Conservation (phyloP, 2,113 vertebrate species). For the Athene noctua region DNA sequence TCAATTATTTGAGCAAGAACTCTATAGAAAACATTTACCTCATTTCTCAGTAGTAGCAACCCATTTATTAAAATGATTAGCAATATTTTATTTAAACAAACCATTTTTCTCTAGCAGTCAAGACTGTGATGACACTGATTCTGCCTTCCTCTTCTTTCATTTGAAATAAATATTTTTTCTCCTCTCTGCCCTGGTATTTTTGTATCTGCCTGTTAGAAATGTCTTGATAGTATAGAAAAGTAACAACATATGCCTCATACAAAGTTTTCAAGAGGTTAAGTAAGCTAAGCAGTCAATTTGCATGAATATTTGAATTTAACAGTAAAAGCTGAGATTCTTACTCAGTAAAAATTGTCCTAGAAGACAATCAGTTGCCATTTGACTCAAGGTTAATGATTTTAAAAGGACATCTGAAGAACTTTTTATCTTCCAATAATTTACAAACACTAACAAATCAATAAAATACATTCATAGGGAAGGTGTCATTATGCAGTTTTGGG, state of each 20-base stretch:
- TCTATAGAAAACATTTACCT: background rate
- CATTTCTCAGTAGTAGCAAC: background rate
- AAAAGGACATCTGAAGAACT: background rate
- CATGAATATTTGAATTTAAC: background rate
- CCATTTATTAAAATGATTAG: background rate
- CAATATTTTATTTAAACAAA: background rate
- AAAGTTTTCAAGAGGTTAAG: background rate
- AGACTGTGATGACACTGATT: background rate
- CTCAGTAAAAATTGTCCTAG: background rate
- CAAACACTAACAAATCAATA: background rate
- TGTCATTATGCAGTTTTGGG: background rate
- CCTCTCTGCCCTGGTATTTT: background rate
- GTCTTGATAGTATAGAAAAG: background rate
- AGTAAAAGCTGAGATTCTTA: background rate
- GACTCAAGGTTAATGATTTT: background rate
- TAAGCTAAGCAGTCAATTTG: background rate
- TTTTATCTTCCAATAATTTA: background rate
- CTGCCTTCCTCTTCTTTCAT: background rate
- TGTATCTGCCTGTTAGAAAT: background rate
- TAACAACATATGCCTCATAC: background rate
- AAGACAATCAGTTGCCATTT: background rate
- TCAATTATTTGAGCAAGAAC: background rate
- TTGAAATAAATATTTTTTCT: background rate
- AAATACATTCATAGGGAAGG: background rate
- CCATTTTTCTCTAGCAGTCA: background rate